These are phyloP conservation scores for Chymomyza fuscimana DNA, from an alignment of 2,888 invertebrate genomes.

Conservation along the genomic window DNA sequence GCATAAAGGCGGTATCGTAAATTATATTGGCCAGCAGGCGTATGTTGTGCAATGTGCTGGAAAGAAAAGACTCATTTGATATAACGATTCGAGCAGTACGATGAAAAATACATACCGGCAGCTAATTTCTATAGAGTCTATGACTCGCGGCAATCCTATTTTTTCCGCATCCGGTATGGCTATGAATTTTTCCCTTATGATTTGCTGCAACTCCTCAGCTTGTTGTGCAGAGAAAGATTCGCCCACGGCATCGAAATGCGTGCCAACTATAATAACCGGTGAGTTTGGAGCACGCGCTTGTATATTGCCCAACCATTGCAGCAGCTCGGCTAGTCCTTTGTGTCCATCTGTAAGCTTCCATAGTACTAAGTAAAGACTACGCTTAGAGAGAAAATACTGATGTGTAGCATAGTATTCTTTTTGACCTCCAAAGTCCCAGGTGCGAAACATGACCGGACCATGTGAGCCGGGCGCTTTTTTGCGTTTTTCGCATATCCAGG, in stretches of 20 bases:
- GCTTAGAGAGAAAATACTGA: constrained; percentile 97
- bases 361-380: constrained; percentile 96
- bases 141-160: constrained; percentile 94
- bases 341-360: constrained; percentile 97
- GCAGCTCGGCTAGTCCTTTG: constrained; percentile 92
- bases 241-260: constrained; percentile 93
- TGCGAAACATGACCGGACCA: constrained; percentile 93
- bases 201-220: constrained; percentile 90
- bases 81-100: neutral
- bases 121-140: constrained; percentile 95
- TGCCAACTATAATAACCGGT: constrained; percentile 97
- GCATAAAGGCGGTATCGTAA: constrained; percentile 95
- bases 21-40: constrained; percentile 93
- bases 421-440: constrained; percentile 99
- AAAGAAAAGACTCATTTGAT: constrained; percentile 1
- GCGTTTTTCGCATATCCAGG: constrained; percentile 95
- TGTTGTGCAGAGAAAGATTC: constrained; percentile 78
- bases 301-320: constrained; percentile 97
- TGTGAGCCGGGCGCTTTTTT: constrained; percentile 86
- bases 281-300: constrained; percentile 97
- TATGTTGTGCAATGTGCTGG: constrained; percentile 92
- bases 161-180: constrained; percentile 97
- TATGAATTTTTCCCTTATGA: constrained; percentile 92
- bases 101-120: constrained; percentile 75
- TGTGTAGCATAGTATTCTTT: constrained; percentile 99